phyloP scores from a whole-genome alignment of 2,797 vertebrate genomes.

The Anomalospiza imberbis region DNA sequence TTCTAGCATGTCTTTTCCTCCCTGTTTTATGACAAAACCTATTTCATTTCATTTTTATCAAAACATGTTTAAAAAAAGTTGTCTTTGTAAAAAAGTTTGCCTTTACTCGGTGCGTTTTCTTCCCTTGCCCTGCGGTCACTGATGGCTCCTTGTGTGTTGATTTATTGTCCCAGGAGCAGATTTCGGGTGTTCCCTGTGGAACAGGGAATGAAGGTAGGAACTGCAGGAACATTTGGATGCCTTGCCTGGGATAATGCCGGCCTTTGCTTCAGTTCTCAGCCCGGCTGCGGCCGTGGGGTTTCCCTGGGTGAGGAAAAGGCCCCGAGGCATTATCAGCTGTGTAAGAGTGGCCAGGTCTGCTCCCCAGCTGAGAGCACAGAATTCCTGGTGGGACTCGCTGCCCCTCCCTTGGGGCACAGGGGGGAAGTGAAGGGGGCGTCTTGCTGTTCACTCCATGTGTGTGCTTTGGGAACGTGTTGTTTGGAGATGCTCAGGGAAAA shows the following conservation, averaged over 20 bases:
- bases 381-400: rapidly evolving
- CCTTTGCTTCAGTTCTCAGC: rapidly evolving
- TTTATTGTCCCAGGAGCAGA: neutral
- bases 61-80: rapidly evolving
- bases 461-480: neutral
- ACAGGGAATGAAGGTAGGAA: rapidly evolving
- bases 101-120: rapidly evolving
- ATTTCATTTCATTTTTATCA: neutral
- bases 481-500: neutral
- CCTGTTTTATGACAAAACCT: rapidly evolving
- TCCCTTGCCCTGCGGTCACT: rapidly evolving
- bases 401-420: rapidly evolving
- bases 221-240: rapidly evolving
- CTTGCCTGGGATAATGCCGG: rapidly evolving
- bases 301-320: neutral
- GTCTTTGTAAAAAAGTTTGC: rapidly evolving
- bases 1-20: rapidly evolving
- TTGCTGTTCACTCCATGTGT: rapidly evolving
- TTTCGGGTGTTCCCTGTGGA: rapidly evolving
- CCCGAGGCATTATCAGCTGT: rapidly evolving
- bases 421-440: rapidly evolving
- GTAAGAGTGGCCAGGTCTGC: neutral
- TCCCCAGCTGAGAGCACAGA: too few relatives aligned
- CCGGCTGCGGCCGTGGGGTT: neutral
- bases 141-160: rapidly evolving